Percentiles rank a stretch among this genome's conserved stretches.
Evolutionary conservation across 2,888 invertebrate genomes (phyloP).

Genomic region (Byasa hedistus): DNA sequence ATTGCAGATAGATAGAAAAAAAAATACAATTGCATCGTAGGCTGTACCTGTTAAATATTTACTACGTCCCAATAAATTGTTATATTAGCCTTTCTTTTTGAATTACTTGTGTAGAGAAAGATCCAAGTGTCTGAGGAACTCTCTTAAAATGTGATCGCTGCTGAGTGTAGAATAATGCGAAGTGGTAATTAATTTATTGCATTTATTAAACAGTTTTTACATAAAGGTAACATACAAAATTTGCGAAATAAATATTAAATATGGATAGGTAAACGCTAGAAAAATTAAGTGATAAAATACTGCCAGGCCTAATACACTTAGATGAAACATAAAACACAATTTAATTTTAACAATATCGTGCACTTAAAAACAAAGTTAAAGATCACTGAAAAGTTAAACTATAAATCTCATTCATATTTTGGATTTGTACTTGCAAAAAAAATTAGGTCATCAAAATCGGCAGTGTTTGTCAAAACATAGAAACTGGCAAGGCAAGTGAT

Average conservation of each 20-base stretch:
- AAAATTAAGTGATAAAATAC: constrained; percentile 71
- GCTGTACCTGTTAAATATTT: not conserved
- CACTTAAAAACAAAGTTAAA: constrained; percentile 77
- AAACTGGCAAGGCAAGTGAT: constrained; percentile 77
- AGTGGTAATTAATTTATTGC: constrained; percentile 72
- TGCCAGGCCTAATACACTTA: constrained; percentile 77
- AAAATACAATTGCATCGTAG: not conserved
- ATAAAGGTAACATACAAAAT: constrained; percentile 77
- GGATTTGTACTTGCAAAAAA: constrained; percentile 79
- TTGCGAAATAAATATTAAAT: constrained; percentile 70
- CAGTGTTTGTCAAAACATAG: constrained; percentile 76
- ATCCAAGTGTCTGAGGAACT: constrained; percentile 18
- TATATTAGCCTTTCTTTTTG: not conserved
- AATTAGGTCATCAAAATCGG: constrained; percentile 70
- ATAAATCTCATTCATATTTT: constrained; percentile 77
- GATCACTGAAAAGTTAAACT: constrained; percentile 76
- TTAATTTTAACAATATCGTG: constrained; percentile 77
- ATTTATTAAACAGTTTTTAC: constrained; percentile 77
- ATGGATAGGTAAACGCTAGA: constrained; percentile 69
- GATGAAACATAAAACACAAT: constrained; percentile 77
- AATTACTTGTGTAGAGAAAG: not conserved
- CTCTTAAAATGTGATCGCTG: constrained; percentile 28
- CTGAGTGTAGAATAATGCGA: constrained; percentile 71
- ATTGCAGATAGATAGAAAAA: not conserved
- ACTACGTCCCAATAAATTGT: not conserved